Conservation (phyloP, 1,140 invertebrate genomes). For the Glomeris maerens region DNA sequence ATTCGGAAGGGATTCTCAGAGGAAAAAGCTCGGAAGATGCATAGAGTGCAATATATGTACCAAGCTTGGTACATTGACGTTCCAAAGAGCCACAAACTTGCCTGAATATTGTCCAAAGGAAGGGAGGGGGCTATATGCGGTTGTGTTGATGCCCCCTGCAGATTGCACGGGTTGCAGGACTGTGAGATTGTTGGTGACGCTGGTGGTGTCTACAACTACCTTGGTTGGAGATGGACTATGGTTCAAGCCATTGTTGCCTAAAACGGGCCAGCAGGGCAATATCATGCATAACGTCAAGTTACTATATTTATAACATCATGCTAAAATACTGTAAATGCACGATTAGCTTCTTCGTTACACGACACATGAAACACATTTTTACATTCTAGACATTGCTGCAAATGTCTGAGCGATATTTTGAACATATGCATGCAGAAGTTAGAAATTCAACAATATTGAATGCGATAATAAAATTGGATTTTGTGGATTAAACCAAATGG, state of each 20-base stretch:
- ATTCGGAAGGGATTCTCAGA: too few species aligned
- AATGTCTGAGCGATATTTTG: too few species aligned
- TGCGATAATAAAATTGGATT: too few species aligned
- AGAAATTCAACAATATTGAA: too few species aligned
- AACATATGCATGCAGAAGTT: too few species aligned
- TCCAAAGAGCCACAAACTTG: conserved; percentile 18
- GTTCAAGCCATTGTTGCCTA: conserved; percentile 40
- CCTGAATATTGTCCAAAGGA: conserved; percentile 20
- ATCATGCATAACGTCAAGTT: conserved; percentile 30
- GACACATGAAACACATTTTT: too few species aligned
- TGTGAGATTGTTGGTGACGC: conserved; percentile 25
- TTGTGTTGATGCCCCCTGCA: conserved; percentile 16
- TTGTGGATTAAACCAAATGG: too few species aligned
- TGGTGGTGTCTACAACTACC: conserved; percentile 24
- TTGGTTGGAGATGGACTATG: conserved; percentile 26
- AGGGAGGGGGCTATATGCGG: conserved; percentile 15
- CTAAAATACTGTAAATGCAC: too few species aligned
- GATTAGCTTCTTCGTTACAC: too few species aligned
- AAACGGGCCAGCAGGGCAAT: conserved; percentile 36
- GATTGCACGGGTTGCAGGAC: conserved; percentile 38
- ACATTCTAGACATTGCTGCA: too few species aligned
- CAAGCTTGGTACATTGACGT: conserved; percentile 14
- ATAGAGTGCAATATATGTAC: conserved; percentile 42
- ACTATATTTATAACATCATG: conserved; percentile 24
- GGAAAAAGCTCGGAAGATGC: conserved; percentile 36